Evolutionary conservation across 1,140 invertebrate genomes (phyloP).

Genomic region (Trichoplusia ni): DNA sequence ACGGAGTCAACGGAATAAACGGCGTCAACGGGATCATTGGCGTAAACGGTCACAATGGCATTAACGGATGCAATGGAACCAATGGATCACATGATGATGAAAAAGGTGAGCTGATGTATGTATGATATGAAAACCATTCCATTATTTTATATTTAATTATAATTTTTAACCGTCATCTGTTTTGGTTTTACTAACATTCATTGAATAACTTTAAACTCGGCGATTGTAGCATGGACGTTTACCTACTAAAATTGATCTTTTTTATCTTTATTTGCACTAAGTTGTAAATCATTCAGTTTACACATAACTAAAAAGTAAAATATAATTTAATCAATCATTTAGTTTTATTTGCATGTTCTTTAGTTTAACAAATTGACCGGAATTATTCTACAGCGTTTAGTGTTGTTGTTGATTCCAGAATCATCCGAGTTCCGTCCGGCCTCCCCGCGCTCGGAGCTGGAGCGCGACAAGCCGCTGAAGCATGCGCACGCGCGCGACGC

Average conservation of each 20-base stretch:
- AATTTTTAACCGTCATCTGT: too few species aligned
- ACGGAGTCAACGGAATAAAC: conserved; percentile 39
- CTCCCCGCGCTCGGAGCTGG: conserved; percentile 41
- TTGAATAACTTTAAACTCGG: too few species aligned
- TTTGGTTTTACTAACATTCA: too few species aligned
- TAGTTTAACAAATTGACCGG: too few species aligned
- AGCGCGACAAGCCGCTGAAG: conserved; percentile 67
- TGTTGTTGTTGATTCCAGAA: conserved; percentile 37
- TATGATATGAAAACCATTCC: neutral
- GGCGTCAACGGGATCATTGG: conserved; percentile 30
- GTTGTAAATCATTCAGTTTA: too few species aligned
- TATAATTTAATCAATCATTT: too few species aligned
- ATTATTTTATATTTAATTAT: neutral
- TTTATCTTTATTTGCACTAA: too few species aligned
- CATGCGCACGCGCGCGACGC: conserved; percentile 70
- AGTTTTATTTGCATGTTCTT: too few species aligned
- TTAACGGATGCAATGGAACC: conserved; percentile 46
- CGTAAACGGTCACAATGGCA: conserved; percentile 30
- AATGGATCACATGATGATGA: conserved; percentile 59
- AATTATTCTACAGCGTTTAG: too few species aligned
- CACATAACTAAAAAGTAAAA: too few species aligned
- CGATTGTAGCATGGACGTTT: too few species aligned
- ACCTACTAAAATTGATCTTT: too few species aligned
- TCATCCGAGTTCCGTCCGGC: conserved; percentile 36
- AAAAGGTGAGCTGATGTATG: conserved; percentile 47